Base-by-base conservation (phyloP, 2,113 vertebrate species). In the Caranx ignobilis region DNA sequence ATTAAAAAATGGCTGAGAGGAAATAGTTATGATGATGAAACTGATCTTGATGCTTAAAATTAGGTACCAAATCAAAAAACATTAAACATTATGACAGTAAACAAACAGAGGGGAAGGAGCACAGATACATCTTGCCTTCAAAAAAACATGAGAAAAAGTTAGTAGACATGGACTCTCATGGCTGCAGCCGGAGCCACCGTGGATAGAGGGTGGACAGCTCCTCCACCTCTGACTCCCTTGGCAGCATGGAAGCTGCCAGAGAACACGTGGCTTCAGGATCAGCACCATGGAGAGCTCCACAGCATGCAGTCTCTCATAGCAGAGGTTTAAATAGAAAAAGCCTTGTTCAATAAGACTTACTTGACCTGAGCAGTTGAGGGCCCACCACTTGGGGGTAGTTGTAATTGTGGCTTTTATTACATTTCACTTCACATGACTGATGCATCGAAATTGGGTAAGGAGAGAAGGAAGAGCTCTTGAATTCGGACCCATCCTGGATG, bases 261-360 rank as follows among this genome's bases (percentile, higher is more conserved):
- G 37, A 60, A 21, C 8, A 2, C 60, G 75, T 31, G 11, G 21
- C 13, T 15, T 65, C 47, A 6, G 52, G 26, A 54, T 81, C 77
- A 72, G 71, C 0, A 79, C 82, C 75, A 79, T 0, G 50, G 78
- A 84, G 45, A 87, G 81, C 69, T 70, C 77, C 0, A 0, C 70
- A 31, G 12, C 10, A 5, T 8, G 4, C 35, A 47, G 12, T 11
- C 39, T 5, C n/a, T n/a, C 41, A 37, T n/a, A 10, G 9, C 6
- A 41, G 16, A 6, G 11, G 19, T 18, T 31, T 19, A 48, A 65
- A 65, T 31, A 26, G 6, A 18, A 12, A 16, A 48, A 18, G 19
- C n/a, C 7, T 43, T 4, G 6, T 21, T 70, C 21, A 43, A 34
- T 18, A 34, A n/a, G 5, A 54, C 35, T 32, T 61, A 4, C 56